Base-by-base conservation (phyloP, 2,113 vertebrate species). In the Oenanthe oenanthe region DNA sequence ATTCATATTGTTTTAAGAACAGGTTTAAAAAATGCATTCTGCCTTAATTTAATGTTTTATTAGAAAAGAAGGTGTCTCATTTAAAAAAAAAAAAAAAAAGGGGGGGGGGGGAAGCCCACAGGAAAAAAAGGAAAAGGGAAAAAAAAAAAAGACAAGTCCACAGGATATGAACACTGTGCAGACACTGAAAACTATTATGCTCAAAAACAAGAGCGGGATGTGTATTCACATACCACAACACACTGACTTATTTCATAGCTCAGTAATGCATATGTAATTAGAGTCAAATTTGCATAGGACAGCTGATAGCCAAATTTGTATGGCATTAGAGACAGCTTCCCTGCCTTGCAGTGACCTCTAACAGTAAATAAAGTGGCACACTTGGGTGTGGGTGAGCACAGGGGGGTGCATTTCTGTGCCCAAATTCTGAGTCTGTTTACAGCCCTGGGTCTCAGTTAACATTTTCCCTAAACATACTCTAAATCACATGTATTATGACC, bases 171-270 rank as follows among this genome's bases (percentile, higher is more conserved):
- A 86, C 40, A 29, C 81, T 88, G 67, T 31, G 45, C 78, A 93
- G 89, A 94, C 94, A 91, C 68, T 92, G 76, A 50, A 92, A 96
- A 93, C 92, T 78, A 65, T 96, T 89, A 85, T 89, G 76, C 93
- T 97, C 81, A 76, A 88, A 96, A 96, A 95, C 73, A 82, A 97
- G 97, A 96, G 89, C 48, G 77, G 85, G 74, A 96, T 95, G 54
- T 70, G 86, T 92, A 71, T 88, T 96, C 93, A 73, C 85, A 84
- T 90, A 63, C 83, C 89, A 83, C 76, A 82, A 92, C 95, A 91
- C 86, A 68, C 53, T 85, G 95, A 78, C 95, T 95, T 94, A 93
- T 85, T 96, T 95, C 91, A 65, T 93, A 93, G 94, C 92, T 95
- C 63, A 67, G 86, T 79, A 91, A 73, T 85, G 82, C 78, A 78